A percentile compares a stretch with the other conserved stretches of the same genome.
These are phyloP conservation scores for Pristionchus mayeri DNA, from an alignment of 2,888 invertebrate genomes.

Conservation along the genomic window DNA sequence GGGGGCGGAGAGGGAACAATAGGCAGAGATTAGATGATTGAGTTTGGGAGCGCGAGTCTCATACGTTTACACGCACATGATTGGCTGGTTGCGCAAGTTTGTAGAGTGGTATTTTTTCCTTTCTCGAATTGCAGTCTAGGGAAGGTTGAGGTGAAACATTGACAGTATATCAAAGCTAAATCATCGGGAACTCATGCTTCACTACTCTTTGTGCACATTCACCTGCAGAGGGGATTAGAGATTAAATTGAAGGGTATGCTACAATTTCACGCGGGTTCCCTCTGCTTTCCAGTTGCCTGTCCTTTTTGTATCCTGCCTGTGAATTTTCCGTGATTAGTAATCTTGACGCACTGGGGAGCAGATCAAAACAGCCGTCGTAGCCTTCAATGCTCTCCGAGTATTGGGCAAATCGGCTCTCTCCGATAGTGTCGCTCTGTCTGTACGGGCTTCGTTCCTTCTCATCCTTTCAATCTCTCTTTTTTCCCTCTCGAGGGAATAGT, in stretches of 20 bases:
- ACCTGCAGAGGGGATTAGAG: no score
- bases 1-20: background rate
- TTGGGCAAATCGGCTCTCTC: background rate
- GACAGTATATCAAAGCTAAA: no score
- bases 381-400: background rate
- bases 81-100: background rate
- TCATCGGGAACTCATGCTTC: no score
- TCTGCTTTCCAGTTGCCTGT: background rate
- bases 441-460: background rate
- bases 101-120: background rate
- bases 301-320: background rate
- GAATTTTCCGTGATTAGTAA: background rate
- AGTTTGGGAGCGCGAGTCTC: background rate
- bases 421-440: background rate
- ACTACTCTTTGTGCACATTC: no score
- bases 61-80: background rate
- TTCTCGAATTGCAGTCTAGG: no score
- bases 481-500: background rate
- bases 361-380: background rate
- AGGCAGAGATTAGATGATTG: constrained; percentile 33
- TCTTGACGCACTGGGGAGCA: background rate
- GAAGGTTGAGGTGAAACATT: no score
- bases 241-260: no score
- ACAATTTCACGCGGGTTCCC: no score
- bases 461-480: background rate